phyloP scores from a whole-genome alignment of 1,140 invertebrate genomes.

The Heliconius nattereri region DNA sequence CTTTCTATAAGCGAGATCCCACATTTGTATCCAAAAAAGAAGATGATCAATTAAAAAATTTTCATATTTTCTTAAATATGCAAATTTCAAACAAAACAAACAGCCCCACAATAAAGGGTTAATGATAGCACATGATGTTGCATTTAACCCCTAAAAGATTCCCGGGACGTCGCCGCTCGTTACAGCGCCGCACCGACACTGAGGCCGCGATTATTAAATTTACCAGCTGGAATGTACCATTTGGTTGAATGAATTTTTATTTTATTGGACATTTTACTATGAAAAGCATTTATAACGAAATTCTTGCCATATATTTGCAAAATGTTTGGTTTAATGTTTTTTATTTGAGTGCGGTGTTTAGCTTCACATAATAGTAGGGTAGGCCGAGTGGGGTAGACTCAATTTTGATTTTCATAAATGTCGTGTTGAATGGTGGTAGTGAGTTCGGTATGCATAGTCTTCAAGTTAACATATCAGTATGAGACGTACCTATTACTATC shows the following conservation, averaged over 20 bases:
- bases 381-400: too few species aligned
- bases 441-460: too few species aligned
- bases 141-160: slow-evolving; percentile 22
- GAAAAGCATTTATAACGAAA: background rate
- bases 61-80: background rate
- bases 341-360: background rate
- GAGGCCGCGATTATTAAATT: slow-evolving; percentile 33
- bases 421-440: too few species aligned
- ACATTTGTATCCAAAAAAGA: too few species aligned
- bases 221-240: slow-evolving; percentile 14
- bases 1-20: too few species aligned
- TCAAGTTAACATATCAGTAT: too few species aligned
- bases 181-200: background rate
- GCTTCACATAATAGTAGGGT: too few species aligned
- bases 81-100: background rate
- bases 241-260: slow-evolving; percentile 27
- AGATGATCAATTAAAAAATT: too few species aligned
- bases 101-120: background rate
- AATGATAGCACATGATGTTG: background rate
- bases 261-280: slow-evolving; percentile 20
- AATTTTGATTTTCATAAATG: too few species aligned
- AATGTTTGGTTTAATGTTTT: background rate
- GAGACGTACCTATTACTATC: too few species aligned
- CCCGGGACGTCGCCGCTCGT: slow-evolving; percentile 4
- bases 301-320: background rate